phyloP scores from a whole-genome alignment of 2,797 vertebrate species.

The Coregonus suidteri region DNA sequence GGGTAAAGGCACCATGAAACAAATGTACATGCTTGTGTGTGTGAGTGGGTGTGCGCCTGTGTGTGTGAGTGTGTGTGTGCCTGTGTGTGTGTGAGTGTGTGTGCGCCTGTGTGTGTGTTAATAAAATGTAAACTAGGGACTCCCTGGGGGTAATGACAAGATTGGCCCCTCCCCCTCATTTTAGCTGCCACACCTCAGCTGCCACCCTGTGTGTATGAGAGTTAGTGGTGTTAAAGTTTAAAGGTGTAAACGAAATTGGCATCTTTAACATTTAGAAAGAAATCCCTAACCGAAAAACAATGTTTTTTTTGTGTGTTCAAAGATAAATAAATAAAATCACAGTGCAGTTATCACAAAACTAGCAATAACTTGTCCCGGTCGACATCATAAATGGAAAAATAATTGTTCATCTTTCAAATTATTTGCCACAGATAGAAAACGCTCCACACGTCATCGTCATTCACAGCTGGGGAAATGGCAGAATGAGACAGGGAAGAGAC shows the following conservation, averaged over 20 bases:
- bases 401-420: too few species aligned
- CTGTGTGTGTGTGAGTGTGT: too few species aligned
- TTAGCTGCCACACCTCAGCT: not conserved
- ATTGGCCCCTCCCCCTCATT: not conserved
- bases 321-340: not conserved
- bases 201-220: not conserved
- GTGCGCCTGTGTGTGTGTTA: not conserved
- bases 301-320: not conserved
- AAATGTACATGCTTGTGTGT: not conserved
- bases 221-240: not conserved
- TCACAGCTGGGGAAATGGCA: too few species aligned
- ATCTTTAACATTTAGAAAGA: too few species aligned
- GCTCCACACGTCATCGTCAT: too few species aligned
- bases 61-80: too few species aligned
- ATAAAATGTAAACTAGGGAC: not conserved
- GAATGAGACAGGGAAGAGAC: too few species aligned
- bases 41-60: not conserved
- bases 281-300: too few species aligned
- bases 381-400: not conserved
- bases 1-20: constrained; percentile 57
- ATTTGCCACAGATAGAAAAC: too few species aligned
- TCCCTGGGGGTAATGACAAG: not conserved
- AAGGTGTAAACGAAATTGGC: too few species aligned
- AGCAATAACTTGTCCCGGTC: not conserved
- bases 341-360: too few species aligned